A percentile compares a stretch with the other conserved stretches of the same genome.
phyloP scores from a whole-genome alignment of 2,797 vertebrate genomes.

The Pseudocheirus occidentalis region DNA sequence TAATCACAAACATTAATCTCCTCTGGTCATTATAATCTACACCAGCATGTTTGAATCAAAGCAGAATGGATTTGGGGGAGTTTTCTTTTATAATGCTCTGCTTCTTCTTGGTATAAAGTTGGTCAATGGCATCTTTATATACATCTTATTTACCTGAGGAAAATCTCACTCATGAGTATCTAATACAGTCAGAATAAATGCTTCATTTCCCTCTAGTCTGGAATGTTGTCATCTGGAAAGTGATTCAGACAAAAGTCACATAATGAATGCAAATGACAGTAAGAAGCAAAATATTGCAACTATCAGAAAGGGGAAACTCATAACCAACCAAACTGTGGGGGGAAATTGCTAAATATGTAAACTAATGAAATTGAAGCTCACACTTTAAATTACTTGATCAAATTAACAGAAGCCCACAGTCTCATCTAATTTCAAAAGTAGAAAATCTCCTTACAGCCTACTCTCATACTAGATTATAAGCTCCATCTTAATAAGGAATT shows the following conservation, averaged over 20 bases:
- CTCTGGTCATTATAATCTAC: background rate
- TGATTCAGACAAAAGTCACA: constrained; percentile 30
- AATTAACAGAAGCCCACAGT: background rate
- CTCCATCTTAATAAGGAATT: background rate
- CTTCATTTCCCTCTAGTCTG: constrained; percentile 65
- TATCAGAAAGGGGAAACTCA: background rate
- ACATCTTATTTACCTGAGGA: constrained; percentile 66
- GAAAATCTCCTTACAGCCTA: background rate
- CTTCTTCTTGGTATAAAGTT: constrained; percentile 13
- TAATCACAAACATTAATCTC: background rate
- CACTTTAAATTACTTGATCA: background rate
- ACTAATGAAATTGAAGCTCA: background rate
- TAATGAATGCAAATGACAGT: constrained; percentile 50
- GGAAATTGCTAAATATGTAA: background rate
- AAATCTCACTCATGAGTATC: constrained; percentile 59
- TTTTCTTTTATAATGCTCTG: background rate
- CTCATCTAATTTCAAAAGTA: background rate
- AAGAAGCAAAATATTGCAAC: constrained; percentile 17
- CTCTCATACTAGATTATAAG: background rate
- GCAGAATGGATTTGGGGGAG: background rate
- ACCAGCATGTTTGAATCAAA: background rate
- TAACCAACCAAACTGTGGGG: background rate
- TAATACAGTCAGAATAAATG: constrained; percentile 56
- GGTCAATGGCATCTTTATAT: constrained; percentile 75
- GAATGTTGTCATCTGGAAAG: background rate